Base-by-base conservation (phyloP, 2,888 invertebrate species). In the Ophion costatus region DNA sequence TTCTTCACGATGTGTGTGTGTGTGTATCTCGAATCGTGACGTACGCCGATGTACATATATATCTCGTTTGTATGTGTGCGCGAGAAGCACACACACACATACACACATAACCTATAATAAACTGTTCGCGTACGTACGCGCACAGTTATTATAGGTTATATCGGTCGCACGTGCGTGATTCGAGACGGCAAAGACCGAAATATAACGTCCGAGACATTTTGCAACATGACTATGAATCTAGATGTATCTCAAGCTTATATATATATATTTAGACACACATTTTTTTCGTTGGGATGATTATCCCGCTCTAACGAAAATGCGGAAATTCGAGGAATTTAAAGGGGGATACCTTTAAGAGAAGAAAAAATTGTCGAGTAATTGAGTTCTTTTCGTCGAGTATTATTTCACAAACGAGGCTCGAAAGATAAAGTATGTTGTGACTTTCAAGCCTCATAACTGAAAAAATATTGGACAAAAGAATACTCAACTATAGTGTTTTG, bases 141-240 rank as follows among this genome's bases (percentile, higher is more conserved):
- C 59, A 59, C 22, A 59, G 20, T 22, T 59, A n/a, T 56, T 56
- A 22, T 59, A 59, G 38, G 29, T 33, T 42, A 59, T n/a, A 22
- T 66, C 64, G 29, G 17, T 42, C 38, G 71, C 24, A 14, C 63
- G 63, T 63, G 63, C 24, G 63, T 63, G 24, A 24, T 14, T 63
- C 63, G 63, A 29, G 63, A 63, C 24, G 24, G 24, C 14, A 24
- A 24, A 63, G 63, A 22, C 24, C 14, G 24, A 63, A 63, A 63
- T 63, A 63, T 24, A 63, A 59, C 63, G 24, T 63, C 22, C 9
- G 63, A 63, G 63, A 29, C 59, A 59, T 63, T 63, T 63, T 29
- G 24, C 63, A 22, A 24, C 24, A 24, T 29, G 63, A 63, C 24
- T 63, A 63, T 14, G 63, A 24, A 24, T 63, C 63, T 24, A 63